Evolutionary conservation across 2,888 invertebrate genomes (phyloP), one percentile per base, ranked within the genome.

Genomic region (Ennomos erosarius): DNA sequence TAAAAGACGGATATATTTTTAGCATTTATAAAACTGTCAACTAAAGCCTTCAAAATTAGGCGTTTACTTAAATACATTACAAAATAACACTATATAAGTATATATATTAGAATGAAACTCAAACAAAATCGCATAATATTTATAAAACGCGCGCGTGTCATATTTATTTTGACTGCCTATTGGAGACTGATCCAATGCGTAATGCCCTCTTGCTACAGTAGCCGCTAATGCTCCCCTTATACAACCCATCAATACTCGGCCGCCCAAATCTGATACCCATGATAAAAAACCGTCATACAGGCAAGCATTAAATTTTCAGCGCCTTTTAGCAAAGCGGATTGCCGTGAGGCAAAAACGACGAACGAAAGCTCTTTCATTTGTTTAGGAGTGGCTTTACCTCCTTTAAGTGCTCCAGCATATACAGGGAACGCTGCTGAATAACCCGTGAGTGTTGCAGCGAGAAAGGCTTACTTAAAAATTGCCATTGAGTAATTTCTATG

Each of bases 401-500:
- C 83, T 84, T 83, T 88, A 90, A 90, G 89, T 88, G 87, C 86
- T 85, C 70, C 75, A 81, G 80, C 84, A 85, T 84, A 85, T 84
- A 84, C 82, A 74, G 71, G 75, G 74, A 79, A 80, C 79, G 71
- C 68, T 80, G 69, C 80, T 89, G 88, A 88, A 89, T 88, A 86
- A 84, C 83, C 83, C 78, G 82, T 79, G 80, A 87, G 88, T 86
- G 86, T 82, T 88, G 88, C 88, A 89, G 82, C 85, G 86, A 78
- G 76, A 84, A 85, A 85, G 81, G 81, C 83, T 84, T 85, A 85
- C 87, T 90, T 90, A 90, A 90, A 90, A 90, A 90, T 90, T 88
- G 88, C 81, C 79, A n/a, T n/a, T 70, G 74, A 77, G 84, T 86
- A 85, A 87, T 91, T 90, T 79, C 83, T 87, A 91, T 90, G 89